A percentile compares a stretch with the other conserved stretches of the same genome.
phyloP scores from a whole-genome alignment of 1,140 invertebrate species.

The Mycetomoellerius zeteki region DNA sequence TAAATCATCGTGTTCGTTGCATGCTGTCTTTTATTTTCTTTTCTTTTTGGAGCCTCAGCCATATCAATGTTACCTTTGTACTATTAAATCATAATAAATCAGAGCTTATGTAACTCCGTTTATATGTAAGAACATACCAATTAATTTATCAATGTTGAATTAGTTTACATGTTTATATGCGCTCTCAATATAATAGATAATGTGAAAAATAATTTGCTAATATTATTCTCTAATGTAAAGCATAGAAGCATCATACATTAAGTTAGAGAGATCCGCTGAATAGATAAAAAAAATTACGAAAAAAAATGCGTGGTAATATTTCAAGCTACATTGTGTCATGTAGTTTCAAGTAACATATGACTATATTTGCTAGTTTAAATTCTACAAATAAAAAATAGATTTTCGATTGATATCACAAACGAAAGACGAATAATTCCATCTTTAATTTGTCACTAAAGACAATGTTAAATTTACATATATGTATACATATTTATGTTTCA shows the following conservation, averaged over 20 bases:
- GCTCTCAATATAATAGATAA: not conserved
- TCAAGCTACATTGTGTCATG: not conserved
- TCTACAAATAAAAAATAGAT: conserved; percentile 28
- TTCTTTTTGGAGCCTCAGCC: conserved; percentile 1
- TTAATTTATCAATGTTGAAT: conserved; percentile 29
- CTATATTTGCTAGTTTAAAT: not conserved
- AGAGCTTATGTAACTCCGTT: conserved; percentile 12
- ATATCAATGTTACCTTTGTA: conserved; percentile 26
- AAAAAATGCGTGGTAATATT: conserved; percentile 25
- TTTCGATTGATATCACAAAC: conserved; percentile 23
- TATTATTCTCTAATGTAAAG: not conserved
- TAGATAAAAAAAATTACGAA: not conserved
- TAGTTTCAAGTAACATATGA: conserved; percentile 1
- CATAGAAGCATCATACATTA: not conserved
- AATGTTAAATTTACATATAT: conserved; percentile 48
- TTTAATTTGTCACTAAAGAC: conserved; percentile 32
- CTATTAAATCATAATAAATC: conserved; percentile 50
- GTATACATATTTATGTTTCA: conserved; percentile 25
- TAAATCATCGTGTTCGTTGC: conserved; percentile 30
- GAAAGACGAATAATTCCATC: conserved; percentile 11
- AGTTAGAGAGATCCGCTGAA: conserved; percentile 17
- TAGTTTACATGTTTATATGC: not conserved
- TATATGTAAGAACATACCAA: conserved; percentile 6
- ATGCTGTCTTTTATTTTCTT: not conserved
- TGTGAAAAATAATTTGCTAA: conserved; percentile 22